These are phyloP conservation scores for Morelia viridis DNA, from an alignment of 2,797 vertebrate genomes.

Conservation along the genomic window DNA sequence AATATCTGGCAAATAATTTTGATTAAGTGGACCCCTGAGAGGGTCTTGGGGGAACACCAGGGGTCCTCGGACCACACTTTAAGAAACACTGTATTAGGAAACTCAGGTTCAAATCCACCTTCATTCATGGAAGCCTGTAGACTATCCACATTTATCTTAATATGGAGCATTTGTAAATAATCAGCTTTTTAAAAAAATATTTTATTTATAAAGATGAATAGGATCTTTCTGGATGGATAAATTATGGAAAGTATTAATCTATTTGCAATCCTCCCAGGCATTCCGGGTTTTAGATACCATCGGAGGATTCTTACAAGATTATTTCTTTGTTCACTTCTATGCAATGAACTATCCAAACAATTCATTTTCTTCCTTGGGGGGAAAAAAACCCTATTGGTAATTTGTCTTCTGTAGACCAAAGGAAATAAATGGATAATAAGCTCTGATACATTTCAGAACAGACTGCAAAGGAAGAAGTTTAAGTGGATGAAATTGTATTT, in stretches of 20 bases:
- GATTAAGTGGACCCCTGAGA: too few species aligned
- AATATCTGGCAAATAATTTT: not conserved
- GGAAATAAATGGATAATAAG: slow-evolving; percentile 9
- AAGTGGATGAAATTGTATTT: not conserved
- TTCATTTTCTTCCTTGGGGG: not conserved
- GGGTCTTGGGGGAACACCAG: not conserved
- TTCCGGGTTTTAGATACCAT: slow-evolving; percentile 12
- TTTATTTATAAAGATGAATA: slow-evolving; percentile 27
- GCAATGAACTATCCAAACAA: not conserved
- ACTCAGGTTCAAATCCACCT: not conserved
- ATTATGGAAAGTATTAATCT: slow-evolving; percentile 6
- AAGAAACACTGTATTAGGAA: not conserved
- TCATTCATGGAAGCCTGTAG: not conserved
- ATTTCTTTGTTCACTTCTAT: slow-evolving; percentile 32
- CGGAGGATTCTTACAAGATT: slow-evolving; percentile 22
- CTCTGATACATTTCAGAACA: not conserved
- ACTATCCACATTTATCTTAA: not conserved
- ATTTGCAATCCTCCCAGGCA: slow-evolving; percentile 19
- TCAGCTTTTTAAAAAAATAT: not conserved
- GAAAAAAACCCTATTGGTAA: not conserved
- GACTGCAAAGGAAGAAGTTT: not conserved
- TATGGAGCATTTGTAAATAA: not conserved
- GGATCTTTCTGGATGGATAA: slow-evolving; percentile 8
- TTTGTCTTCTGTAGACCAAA: not conserved
- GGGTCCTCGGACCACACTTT: not conserved